Conservation (phyloP, 2,797 vertebrate genomes). For the Acrocephalus scirpaceus region DNA sequence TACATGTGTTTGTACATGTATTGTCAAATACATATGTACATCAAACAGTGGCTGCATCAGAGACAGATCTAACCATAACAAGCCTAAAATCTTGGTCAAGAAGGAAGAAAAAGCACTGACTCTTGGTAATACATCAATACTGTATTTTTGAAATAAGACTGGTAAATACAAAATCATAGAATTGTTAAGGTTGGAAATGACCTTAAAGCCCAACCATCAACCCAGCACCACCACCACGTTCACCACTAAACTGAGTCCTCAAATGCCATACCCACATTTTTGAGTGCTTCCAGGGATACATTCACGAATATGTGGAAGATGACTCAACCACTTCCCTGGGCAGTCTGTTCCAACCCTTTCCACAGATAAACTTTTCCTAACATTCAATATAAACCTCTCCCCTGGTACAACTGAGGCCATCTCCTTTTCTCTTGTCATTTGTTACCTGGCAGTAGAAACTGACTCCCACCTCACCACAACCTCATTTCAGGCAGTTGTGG, state of each 20-base stretch:
- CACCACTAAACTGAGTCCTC: not conserved
- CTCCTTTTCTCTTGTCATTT: not conserved
- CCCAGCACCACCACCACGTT: not conserved
- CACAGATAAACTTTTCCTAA: not conserved
- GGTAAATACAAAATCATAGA: not conserved
- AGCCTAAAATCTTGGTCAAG: not conserved
- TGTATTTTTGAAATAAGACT: not conserved
- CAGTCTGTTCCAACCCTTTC: not conserved
- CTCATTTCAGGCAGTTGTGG: not conserved
- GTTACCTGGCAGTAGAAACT: not conserved
- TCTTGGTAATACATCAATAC: not conserved
- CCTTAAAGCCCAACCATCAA: not conserved
- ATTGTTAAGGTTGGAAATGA: not conserved
- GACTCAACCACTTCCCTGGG: not conserved
- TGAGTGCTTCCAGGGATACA: not conserved
- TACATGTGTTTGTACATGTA: not conserved
- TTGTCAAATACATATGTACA: not conserved
- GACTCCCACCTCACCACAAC: not conserved
- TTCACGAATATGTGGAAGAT: not conserved
- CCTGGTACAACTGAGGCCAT: not conserved
- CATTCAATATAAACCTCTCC: not conserved
- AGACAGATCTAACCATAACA: not conserved
- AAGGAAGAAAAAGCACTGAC: not conserved
- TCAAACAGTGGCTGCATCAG: not conserved
- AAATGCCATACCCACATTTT: not conserved